These are phyloP conservation scores for Conistra vaccinii DNA, from an alignment of 2,888 invertebrate species.

Conservation along the genomic window DNA sequence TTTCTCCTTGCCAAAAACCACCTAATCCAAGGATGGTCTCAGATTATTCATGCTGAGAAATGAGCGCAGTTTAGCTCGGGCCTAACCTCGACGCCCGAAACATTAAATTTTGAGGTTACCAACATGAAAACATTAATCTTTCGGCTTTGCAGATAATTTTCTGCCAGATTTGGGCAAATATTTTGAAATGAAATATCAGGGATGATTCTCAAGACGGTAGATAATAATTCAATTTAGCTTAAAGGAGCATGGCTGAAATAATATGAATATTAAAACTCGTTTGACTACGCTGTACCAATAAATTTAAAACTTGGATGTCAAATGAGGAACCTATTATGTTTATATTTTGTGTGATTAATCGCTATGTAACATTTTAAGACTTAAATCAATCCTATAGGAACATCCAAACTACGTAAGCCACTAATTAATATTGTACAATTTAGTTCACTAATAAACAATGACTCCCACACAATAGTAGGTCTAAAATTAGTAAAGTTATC, in stretches of 20 bases:
- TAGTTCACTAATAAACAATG: slow-evolving; percentile 20
- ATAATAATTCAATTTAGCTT: neutral
- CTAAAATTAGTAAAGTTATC: slow-evolving; percentile 35
- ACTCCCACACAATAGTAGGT: slow-evolving; percentile 21
- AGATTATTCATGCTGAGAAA: slow-evolving; percentile 49
- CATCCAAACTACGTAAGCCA: neutral
- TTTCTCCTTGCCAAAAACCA: slow-evolving; percentile 39
- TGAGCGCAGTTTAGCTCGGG: slow-evolving; percentile 40
- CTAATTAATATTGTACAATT: neutral
- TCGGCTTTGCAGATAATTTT: slow-evolving; percentile 34
- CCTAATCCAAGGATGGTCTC: slow-evolving; percentile 35
- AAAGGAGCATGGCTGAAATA: slow-evolving; percentile 9
- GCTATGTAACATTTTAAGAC: slow-evolving; percentile 1
- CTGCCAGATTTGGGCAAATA: slow-evolving; percentile 22
- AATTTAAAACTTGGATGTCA: neutral
- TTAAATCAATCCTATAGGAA: neutral
- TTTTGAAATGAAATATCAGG: slow-evolving; percentile 37
- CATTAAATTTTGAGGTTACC: slow-evolving; percentile 33
- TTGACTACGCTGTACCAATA: neutral
- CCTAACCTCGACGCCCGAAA: slow-evolving; percentile 35
- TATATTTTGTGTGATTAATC: slow-evolving; percentile 19
- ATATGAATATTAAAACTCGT: slow-evolving; percentile 20
- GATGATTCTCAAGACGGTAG: slow-evolving; percentile 6
- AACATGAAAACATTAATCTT: slow-evolving; percentile 50
- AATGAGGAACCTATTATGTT: neutral